Evolutionary conservation across 2,797 vertebrate genomes (phyloP), one percentile per base, ranked within the genome.

Genomic region (Pygocentrus nattereri): DNA sequence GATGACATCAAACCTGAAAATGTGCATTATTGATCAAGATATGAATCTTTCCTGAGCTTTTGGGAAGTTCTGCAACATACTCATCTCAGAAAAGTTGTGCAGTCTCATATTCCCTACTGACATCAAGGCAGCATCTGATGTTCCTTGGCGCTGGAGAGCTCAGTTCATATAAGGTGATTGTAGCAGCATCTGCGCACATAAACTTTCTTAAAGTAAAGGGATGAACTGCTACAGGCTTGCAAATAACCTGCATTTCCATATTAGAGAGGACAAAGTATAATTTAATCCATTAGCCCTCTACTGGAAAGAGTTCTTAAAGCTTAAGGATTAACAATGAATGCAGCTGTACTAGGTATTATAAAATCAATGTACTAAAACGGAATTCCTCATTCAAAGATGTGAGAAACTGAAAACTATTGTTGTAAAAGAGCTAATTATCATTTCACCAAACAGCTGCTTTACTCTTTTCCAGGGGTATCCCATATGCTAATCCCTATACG

Each of bases 91-190:
- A 4, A 74, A 44, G 3, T 27, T 38, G 41, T 58, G 65, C 25
- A 56, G 15, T 41, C n/a, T 23, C 19, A 64, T 54, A 13, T 54
- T 38, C 27, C 49, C 49, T 58, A 62, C 21, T n/a, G 56, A 78
- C n/a, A 70, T 52, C 67, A 18, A 70, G 64, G 34, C 58, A 78
- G 67, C 34, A 62, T 64, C 56, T 64, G 68, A 79, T 70, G 47
- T 56, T 70, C 65, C 30, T 71, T 21, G 67, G 49, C 52, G 68
- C 23, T 25, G 5, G 19, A 0, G 5, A 72, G 67, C 19, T 6
- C 18, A 8, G 56, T 58, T 56, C 13, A 73, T 8, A n/a, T 41
- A 67, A 73, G 47, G 62, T 56, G 23, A 72, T 3, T 16, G 5
- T 16, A 38, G 16, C 19, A 16, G n/a, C 30, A 16, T 23, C 19